Evolutionary conservation across 2,888 invertebrate species (phyloP).

Genomic region (Melangyna quadrimaculata): DNA sequence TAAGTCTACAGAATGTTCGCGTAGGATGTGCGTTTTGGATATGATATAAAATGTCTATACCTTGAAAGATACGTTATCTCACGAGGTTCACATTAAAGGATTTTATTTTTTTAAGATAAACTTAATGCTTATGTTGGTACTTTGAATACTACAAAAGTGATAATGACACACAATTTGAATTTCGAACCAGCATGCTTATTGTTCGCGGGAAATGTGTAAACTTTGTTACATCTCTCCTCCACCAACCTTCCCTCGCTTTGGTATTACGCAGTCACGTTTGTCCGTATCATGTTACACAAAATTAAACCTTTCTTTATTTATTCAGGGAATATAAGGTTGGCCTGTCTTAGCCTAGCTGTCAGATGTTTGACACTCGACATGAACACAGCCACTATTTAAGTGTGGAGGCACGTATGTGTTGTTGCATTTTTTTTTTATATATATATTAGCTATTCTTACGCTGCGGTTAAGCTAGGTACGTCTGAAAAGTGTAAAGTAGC

Average conservation of each 20-base stretch:
- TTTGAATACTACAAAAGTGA: not conserved
- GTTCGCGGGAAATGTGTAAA: not conserved
- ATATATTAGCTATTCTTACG: not conserved
- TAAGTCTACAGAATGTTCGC: not conserved
- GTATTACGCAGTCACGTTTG: conserved; percentile 40
- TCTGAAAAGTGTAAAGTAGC: not conserved
- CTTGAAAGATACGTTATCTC: not conserved
- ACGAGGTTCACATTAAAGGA: conserved; percentile 8
- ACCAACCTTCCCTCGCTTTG: not conserved
- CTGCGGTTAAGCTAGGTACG: not conserved
- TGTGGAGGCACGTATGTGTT: too few relatives aligned
- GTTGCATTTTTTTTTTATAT: not conserved
- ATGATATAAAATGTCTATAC: not conserved
- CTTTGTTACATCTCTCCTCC: not conserved
- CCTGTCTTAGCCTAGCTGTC: conserved; percentile 3
- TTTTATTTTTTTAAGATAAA: not conserved
- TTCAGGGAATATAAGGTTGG: not conserved
- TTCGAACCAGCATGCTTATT: conserved; percentile 1
- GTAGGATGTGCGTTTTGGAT: not conserved
- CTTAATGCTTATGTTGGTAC: not conserved
- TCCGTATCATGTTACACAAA: conserved; percentile 36
- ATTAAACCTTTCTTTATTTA: conserved; percentile 14
- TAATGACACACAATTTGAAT: conserved; percentile 17
- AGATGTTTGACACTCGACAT: conserved; percentile 50
- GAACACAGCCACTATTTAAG: conserved; percentile 6